Evolutionary conservation across 2,888 invertebrate genomes (phyloP).

Genomic region (Sthenelais limicola): DNA sequence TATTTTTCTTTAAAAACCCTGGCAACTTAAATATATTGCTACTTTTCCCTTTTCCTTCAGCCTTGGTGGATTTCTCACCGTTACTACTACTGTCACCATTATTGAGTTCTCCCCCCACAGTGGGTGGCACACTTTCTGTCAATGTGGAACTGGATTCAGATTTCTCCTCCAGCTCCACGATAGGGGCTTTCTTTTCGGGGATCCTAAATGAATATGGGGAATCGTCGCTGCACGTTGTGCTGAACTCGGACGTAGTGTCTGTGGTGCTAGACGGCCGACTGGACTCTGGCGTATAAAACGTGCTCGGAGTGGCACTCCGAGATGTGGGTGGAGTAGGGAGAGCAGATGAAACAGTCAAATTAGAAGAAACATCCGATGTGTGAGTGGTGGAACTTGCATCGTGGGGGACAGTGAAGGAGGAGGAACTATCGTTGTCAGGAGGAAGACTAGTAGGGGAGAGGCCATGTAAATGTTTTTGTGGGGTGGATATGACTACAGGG

Average conservation of each 20-base stretch:
- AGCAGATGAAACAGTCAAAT: not conserved
- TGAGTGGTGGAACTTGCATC: conserved; percentile 17
- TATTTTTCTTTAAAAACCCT: not conserved
- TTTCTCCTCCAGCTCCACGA: conserved; percentile 42
- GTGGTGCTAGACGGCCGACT: conserved; percentile 39
- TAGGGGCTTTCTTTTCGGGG: not conserved
- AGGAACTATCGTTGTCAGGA: not conserved
- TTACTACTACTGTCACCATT: conserved; percentile 53
- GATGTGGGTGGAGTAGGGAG: conserved; percentile 28
- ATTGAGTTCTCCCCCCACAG: conserved; percentile 47
- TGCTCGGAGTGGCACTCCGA: conserved; percentile 32
- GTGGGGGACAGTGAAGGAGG: not conserved
- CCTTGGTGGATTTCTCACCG: conserved; percentile 44
- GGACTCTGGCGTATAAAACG: conserved; percentile 41
- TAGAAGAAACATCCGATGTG: conserved; percentile 14
- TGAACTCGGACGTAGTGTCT: conserved; percentile 30
- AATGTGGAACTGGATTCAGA: conserved; percentile 51
- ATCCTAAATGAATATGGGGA: not conserved
- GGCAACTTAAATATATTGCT: conserved; percentile 35
- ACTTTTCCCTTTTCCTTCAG: conserved; percentile 43
- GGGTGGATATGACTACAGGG: conserved; percentile 17
- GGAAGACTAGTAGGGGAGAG: too few relatives aligned
- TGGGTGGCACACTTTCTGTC: conserved; percentile 51
- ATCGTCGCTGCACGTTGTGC: conserved; percentile 2
- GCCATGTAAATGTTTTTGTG: conserved; percentile 22